Evolutionary conservation across 1,140 invertebrate species (phyloP), one percentile per base, ranked within the genome.

Genomic region (Calephelis virginiensis): DNA sequence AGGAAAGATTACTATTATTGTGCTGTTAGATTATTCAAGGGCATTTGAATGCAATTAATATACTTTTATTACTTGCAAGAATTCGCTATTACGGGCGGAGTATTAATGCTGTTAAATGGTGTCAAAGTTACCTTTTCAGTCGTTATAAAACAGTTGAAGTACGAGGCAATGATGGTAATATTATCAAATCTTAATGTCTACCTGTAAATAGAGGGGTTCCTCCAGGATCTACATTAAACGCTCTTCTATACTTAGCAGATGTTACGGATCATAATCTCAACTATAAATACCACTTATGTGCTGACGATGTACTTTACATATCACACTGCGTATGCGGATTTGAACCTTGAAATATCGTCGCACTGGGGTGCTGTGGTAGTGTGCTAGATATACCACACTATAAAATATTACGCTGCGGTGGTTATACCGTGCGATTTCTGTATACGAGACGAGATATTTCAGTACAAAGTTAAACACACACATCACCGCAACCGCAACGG

Each of bases 41-140:
- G 46, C 46, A 8, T 61, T 61, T 61, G 9, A n/a, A 49, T 9
- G 17, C 14, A 45, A 48, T 63, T 48, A 63, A 63, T 28, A 12
- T 45, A 11, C 12, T 9, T 0, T 48, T 63, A 47, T 7, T 49
- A 38, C 62, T 63, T 5, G 40, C 14, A 49, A 63, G 48, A 12
- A 11, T 63, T 12, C 12, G 8, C 10, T 63, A 48, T 48, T 49
- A 63, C 37, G 28, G 62, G 28, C 12, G 38, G 4, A 17, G 45
- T 37, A 4, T n/a, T 17, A 28, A 17, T 37, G 38, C 17, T 13
- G 12, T n/a, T 28, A n/a, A 43, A 8, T 49, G 14, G 43, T 63
- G 49, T 63, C n/a, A 28, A 12, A 49, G 46, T 28, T 49, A 38
- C 8, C 12, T 63, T 28, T 14, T 8, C 13, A 63, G n/a, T n/a